Base-by-base conservation (phyloP, 2,113 vertebrate genomes). In the Chloropsis hardwickii region DNA sequence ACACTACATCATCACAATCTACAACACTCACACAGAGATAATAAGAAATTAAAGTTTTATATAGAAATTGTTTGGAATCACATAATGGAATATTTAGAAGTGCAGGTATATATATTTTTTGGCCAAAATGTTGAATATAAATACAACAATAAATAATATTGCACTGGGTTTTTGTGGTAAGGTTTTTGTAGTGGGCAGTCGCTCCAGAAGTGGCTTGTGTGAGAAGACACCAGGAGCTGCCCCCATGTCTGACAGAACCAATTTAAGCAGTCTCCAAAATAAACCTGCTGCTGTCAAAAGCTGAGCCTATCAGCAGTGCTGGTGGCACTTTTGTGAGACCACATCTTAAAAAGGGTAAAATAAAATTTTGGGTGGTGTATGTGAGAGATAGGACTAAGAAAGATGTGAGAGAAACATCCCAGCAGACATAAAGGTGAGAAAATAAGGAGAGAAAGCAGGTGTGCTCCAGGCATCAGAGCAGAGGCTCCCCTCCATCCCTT, bases 391-490 rank as follows among this genome's bases (percentile, higher is more conserved):
- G 9, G 3, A 1, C 3, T 65, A 24, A 79, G 60, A 70, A 79
- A 40, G 12, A 31, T 57, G 10, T 79, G 27, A 28, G 9, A 61
- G 40, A 86, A 70, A 53, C 7, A 66, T 12, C 25, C 15, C 19
- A 27, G 45, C 8, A 73, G 45, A 73, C 3, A 56, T 5, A 5
- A 70, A 56, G 3, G 10, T 37, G 23, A 78, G 14, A 85, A 44
- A 60, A 81, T 7, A 33, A 56, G 14, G 19, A 53, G 4, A 5
- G 12, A 61, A 35, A 42, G n/a, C 5, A 56, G 5, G 6, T 23
- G 17, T 76, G 14, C 24, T 62, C 2, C 13, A 51, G 14, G 1
- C 0, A 9, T 11, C 1, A 6, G 21, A 58, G 10, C 20, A 78
- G 44, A 73, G 1, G 14, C 31, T 78, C 6, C 3, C 9, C 4